Evolutionary conservation across 2,888 invertebrate genomes (phyloP).

Genomic region (Sphaerophoria taeniata): DNA sequence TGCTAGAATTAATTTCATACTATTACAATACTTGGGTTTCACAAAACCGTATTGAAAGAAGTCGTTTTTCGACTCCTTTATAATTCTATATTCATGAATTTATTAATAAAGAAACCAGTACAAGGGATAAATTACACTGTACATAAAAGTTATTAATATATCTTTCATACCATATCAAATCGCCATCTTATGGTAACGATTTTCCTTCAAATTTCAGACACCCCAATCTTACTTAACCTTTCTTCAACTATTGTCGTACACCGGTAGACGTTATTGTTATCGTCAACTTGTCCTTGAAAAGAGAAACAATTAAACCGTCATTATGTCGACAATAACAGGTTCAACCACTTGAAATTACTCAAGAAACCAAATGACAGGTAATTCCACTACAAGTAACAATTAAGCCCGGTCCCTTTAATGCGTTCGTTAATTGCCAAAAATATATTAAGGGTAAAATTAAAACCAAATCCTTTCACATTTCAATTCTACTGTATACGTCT

Average conservation of each 20-base stretch:
- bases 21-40: no score
- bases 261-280: not conserved
- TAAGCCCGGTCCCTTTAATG: slow-evolving; percentile 55
- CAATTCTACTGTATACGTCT: not conserved
- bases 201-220: slow-evolving; percentile 1
- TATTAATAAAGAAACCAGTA: not conserved
- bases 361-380: slow-evolving; percentile 64
- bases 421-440: slow-evolving; percentile 58
- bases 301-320: slow-evolving; percentile 60
- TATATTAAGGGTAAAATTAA: slow-evolving; percentile 17
- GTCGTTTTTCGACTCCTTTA: no score
- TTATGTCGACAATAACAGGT: slow-evolving; percentile 59
- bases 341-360: slow-evolving; percentile 55
- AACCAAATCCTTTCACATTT: slow-evolving; percentile 33
- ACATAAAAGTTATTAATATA: slow-evolving; percentile 10
- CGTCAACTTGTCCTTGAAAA: slow-evolving; percentile 38
- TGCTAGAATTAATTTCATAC: no score
- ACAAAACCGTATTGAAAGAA: no score
- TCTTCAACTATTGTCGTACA: not conserved
- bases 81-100: no score
- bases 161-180: not conserved
- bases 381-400: slow-evolving; percentile 56
- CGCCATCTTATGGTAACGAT: slow-evolving; percentile 21
- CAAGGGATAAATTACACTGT: not conserved
- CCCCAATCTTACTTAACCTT: not conserved